These are phyloP conservation scores for Dinocampus coccinellae DNA, from an alignment of 2,888 invertebrate species.

Conservation along the genomic window DNA sequence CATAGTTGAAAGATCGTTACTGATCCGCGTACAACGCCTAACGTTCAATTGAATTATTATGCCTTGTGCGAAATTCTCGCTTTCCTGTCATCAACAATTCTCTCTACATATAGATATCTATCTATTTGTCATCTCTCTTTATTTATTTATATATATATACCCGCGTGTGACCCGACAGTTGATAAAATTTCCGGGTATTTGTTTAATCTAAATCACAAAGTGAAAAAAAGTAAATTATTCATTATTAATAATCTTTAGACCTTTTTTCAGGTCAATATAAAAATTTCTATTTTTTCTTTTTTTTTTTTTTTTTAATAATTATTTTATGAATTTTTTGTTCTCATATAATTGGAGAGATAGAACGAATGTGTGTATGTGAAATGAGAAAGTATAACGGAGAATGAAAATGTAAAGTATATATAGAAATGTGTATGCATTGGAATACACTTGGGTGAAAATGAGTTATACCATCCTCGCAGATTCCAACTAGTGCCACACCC, in stretches of 20 bases:
- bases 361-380: background rate
- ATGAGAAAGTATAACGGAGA: conserved; percentile 32
- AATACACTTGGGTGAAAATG: conserved; percentile 56
- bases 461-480: conserved; percentile 60
- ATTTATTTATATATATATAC: background rate
- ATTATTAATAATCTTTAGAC: no score
- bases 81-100: conserved; percentile 15
- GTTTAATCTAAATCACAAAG: conserved; percentile 4
- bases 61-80: conserved; percentile 12
- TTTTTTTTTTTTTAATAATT: background rate
- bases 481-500: conserved; percentile 53
- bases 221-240: no score
- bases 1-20: conserved; percentile 38
- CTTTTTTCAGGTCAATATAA: background rate
- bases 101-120: conserved; percentile 11
- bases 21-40: conserved; percentile 35
- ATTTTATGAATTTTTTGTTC: background rate
- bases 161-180: conserved; percentile 19
- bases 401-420: conserved; percentile 44
- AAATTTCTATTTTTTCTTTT: background rate
- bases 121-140: conserved; percentile 9
- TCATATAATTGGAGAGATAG: conserved; percentile 3
- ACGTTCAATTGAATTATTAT: conserved; percentile 52
- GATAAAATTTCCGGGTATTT: conserved; percentile 33
- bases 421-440: background rate